Conservation (phyloP, 2,113 vertebrate species). For the Myocastor coypus region DNA sequence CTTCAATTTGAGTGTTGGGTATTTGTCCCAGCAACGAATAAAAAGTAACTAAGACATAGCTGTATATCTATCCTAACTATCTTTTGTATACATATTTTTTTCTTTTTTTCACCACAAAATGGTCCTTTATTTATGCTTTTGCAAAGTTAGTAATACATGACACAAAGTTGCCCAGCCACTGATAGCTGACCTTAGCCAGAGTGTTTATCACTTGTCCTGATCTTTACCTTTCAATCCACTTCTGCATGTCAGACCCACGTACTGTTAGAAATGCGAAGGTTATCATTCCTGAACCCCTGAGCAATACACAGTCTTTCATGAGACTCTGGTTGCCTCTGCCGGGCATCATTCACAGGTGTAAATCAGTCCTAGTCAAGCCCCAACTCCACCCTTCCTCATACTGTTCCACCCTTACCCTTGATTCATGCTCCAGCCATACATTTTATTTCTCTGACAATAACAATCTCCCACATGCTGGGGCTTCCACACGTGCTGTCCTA, state of each 20-base stretch:
- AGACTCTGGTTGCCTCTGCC: not conserved
- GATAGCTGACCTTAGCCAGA: too few species aligned
- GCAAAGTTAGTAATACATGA: too few species aligned
- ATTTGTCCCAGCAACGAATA: too few species aligned
- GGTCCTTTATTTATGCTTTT: too few species aligned
- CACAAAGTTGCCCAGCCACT: too few species aligned
- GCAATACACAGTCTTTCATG: not conserved
- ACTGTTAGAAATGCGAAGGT: not conserved
- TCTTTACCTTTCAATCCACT: not conserved
- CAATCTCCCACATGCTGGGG: not conserved
- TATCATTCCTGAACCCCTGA: not conserved
- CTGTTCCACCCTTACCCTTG: not conserved
- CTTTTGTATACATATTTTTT: too few species aligned
- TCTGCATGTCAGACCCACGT: not conserved
- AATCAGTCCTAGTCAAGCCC: not conserved
- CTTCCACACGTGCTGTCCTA: not conserved
- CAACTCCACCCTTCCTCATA: accelerated
- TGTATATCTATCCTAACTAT: too few species aligned
- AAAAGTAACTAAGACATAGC: too few species aligned
- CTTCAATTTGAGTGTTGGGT: too few species aligned
- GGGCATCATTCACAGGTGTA: not conserved
- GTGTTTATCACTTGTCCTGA: not conserved
- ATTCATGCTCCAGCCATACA: not conserved
- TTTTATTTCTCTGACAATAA: not conserved
- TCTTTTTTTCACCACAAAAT: too few species aligned